phyloP scores from a whole-genome alignment of 92 coral and sea anemone species.

The Porites divaricata region DNA sequence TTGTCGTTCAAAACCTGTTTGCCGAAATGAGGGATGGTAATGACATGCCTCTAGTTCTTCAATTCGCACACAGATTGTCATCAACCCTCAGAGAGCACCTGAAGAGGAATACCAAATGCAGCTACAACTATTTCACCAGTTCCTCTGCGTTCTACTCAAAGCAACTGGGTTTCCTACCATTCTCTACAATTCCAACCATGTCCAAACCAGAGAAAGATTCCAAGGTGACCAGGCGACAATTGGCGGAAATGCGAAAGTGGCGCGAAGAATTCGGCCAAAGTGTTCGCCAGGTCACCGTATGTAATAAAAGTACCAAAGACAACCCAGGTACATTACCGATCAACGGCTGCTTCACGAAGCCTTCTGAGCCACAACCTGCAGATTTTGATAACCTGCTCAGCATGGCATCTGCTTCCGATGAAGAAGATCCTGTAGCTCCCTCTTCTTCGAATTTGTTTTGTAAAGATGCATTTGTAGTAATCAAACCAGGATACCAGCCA shows the following conservation, averaged over 20 bases:
- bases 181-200: too few species aligned
- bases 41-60: conserved; percentile 49
- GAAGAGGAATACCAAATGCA: conserved; percentile 39
- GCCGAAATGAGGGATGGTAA: conserved; percentile 40
- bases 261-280: conserved; percentile 23
- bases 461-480: too few species aligned
- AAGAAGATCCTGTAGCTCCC: too few species aligned
- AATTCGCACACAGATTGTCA: conserved; percentile 42
- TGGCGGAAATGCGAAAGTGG: too few species aligned
- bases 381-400: too few species aligned
- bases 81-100: conserved; percentile 32
- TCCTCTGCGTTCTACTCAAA: conserved; percentile 34
- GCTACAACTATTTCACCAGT: conserved; percentile 33
- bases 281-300: conserved; percentile 26
- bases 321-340: conserved; percentile 31
- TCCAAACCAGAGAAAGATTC: too few species aligned
- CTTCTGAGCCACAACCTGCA: too few species aligned
- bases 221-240: too few species aligned
- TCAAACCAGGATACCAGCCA: too few species aligned
- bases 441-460: too few species aligned
- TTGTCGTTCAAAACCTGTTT: conserved; percentile 43
- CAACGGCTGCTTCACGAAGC: neutral
- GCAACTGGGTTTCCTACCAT: conserved; percentile 29
- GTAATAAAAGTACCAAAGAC: conserved; percentile 32
- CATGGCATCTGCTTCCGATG: too few species aligned